These are phyloP conservation scores for Dipodomys spectabilis DNA, from an alignment of 2,113 vertebrate species.

Conservation along the genomic window DNA sequence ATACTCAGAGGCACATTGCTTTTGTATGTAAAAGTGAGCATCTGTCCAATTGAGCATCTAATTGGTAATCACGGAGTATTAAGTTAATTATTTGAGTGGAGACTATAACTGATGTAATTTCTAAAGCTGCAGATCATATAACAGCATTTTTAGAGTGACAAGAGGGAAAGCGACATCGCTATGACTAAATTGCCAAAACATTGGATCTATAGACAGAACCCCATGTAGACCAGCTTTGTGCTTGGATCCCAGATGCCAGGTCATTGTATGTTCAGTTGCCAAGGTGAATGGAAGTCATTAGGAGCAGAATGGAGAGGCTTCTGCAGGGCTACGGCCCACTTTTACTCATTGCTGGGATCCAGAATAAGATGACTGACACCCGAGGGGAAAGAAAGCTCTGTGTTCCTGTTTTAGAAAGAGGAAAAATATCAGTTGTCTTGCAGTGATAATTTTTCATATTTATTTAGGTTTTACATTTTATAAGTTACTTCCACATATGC, in stretches of 20 bases:
- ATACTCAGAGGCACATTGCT: conserved; percentile 40
- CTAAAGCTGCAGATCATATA: conserved; percentile 69
- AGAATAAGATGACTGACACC: conserved; percentile 26
- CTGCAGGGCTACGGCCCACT: neutral
- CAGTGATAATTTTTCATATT: neutral
- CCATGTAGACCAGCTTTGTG: neutral
- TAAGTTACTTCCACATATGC: conserved; percentile 7
- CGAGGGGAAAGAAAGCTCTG: neutral
- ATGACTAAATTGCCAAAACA: conserved; percentile 69
- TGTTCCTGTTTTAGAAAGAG: neutral
- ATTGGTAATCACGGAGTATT: conserved; percentile 79
- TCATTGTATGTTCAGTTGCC: conserved; percentile 44
- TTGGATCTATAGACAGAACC: neutral
- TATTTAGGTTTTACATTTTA: conserved; percentile 34
- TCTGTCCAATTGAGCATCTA: conserved; percentile 73
- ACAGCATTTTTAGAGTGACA: conserved; percentile 68
- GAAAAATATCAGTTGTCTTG: neutral
- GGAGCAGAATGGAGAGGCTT: conserved; percentile 38
- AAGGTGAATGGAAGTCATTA: conserved; percentile 66
- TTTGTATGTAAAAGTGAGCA: conserved; percentile 66
- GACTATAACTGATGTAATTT: conserved; percentile 75
- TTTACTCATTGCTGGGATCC: conserved; percentile 14
- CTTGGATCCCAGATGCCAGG: conserved; percentile 37
- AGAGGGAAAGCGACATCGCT: conserved; percentile 47
- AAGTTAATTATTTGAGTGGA: conserved; percentile 78